These are phyloP conservation scores for Lutjanus argentimaculatus DNA, from an alignment of 2,797 vertebrate genomes.

Conservation along the genomic window DNA sequence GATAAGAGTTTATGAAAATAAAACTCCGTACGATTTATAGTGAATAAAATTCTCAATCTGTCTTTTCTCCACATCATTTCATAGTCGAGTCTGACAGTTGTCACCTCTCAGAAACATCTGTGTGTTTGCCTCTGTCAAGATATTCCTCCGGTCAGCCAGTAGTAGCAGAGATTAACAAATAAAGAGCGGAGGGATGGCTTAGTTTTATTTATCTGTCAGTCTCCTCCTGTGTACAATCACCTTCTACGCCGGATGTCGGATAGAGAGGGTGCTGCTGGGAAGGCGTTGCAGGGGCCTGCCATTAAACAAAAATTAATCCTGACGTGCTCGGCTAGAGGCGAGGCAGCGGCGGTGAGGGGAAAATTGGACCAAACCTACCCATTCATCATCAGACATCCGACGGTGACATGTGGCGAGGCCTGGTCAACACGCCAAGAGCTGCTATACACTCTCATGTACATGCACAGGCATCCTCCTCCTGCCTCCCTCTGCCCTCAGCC, in stretches of 20 bases:
- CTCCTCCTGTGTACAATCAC: slow-evolving; percentile 56
- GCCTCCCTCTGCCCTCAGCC: slow-evolving; percentile 38
- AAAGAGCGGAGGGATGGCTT: slow-evolving; percentile 35
- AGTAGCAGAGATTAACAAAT: slow-evolving; percentile 38
- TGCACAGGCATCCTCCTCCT: slow-evolving; percentile 39
- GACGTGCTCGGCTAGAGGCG: slow-evolving; percentile 58
- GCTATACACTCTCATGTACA: slow-evolving; percentile 25
- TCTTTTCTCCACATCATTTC: slow-evolving; percentile 31
- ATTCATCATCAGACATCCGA: slow-evolving; percentile 63
- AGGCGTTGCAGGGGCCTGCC: slow-evolving; percentile 41
- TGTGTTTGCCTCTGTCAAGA: slow-evolving; percentile 24
- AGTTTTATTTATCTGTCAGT: slow-evolving; percentile 72
- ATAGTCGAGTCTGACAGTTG: slow-evolving; percentile 16
- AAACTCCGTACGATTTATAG: slow-evolving; percentile 9
- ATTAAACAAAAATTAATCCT: slow-evolving; percentile 77
- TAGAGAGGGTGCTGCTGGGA: slow-evolving; percentile 57
- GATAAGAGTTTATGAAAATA: slow-evolving; percentile 32
- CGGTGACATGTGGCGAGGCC: slow-evolving; percentile 38
- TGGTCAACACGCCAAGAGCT: slow-evolving; percentile 54
- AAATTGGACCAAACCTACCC: slow-evolving; percentile 55
- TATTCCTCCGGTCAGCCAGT: slow-evolving; percentile 7
- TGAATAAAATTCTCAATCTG: slow-evolving; percentile 22
- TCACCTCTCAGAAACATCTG: slow-evolving; percentile 35
- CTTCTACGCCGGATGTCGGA: slow-evolving; percentile 50
- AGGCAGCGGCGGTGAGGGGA: slow-evolving; percentile 30